phyloP scores from a whole-genome alignment of 2,888 invertebrate genomes.

The Osmoderma eremita region DNA sequence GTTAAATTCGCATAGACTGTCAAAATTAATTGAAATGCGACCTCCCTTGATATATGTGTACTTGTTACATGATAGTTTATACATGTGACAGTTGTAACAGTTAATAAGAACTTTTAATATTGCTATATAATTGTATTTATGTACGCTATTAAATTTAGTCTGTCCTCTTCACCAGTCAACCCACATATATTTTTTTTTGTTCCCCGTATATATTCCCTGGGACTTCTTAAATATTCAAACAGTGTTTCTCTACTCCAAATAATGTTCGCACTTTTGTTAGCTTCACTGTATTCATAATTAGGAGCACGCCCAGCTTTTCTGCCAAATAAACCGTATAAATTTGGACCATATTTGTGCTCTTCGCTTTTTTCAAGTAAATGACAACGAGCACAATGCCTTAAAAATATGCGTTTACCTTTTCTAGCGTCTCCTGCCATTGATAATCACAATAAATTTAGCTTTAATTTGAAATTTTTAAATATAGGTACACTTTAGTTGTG shows the following conservation, averaged over 20 bases:
- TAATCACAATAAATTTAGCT: constrained; percentile 47
- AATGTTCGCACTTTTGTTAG: neutral
- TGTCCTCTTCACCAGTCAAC: neutral
- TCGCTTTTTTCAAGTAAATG: constrained; percentile 74
- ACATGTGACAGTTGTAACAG: too few species aligned
- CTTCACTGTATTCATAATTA: constrained; percentile 1
- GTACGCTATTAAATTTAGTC: constrained; percentile 1
- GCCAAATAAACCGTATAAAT: constrained; percentile 74
- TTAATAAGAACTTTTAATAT: too few species aligned
- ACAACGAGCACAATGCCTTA: constrained; percentile 74
- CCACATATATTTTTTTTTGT: constrained; percentile 1
- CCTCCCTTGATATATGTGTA: too few species aligned
- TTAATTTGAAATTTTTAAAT: neutral
- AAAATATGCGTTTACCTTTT: constrained; percentile 75
- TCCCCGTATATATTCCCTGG: constrained; percentile 7
- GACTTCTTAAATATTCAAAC: neutral
- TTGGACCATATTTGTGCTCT: constrained; percentile 76
- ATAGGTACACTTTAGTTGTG: too few species aligned
- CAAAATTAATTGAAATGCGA: too few species aligned
- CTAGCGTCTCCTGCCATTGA: constrained; percentile 67
- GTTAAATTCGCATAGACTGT: too few species aligned
- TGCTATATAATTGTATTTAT: neutral
- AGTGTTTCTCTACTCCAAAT: neutral
- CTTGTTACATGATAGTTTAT: too few species aligned
- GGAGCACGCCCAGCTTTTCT: constrained; percentile 54